Percentiles rank a stretch among this genome's conserved stretches.
Conservation (phyloP, 2,797 vertebrate genomes). For the Eulemur rubriventer region DNA sequence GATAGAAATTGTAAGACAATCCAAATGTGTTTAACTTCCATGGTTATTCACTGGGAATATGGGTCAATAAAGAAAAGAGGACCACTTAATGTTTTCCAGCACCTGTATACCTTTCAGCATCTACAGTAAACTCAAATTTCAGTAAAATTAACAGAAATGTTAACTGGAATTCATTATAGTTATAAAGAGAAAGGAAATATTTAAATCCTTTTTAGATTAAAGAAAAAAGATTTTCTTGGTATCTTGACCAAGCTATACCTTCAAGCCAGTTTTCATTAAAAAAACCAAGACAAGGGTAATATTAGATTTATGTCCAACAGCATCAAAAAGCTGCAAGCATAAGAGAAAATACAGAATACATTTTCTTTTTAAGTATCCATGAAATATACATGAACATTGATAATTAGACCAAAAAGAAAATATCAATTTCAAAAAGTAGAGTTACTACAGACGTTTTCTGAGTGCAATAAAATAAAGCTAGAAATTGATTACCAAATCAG, state of each 20-base stretch:
- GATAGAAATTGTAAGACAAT: neutral
- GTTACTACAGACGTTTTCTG: neutral
- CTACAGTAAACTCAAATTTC: neutral
- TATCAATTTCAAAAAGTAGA: neutral
- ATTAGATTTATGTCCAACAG: neutral
- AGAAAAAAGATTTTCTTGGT: neutral
- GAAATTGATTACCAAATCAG: neutral
- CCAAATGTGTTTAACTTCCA: neutral
- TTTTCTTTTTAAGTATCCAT: neutral
- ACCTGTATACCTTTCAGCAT: neutral
- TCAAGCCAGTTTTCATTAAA: constrained; percentile 13
- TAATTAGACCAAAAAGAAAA: neutral
- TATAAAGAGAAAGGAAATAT: constrained; percentile 7
- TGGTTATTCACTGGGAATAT: neutral
- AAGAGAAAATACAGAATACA: neutral
- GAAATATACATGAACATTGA: neutral
- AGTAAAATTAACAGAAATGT: neutral
- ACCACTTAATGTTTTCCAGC: neutral
- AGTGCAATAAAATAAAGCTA: neutral
- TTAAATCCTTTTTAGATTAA: neutral
- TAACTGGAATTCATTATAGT: neutral
- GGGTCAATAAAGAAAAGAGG: neutral
- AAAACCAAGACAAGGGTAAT: constrained; percentile 6
- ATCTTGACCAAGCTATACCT: neutral
- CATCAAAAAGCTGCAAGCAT: neutral